Conservation (phyloP, 2,797 vertebrate genomes). For the Girardinus metallicus region DNA sequence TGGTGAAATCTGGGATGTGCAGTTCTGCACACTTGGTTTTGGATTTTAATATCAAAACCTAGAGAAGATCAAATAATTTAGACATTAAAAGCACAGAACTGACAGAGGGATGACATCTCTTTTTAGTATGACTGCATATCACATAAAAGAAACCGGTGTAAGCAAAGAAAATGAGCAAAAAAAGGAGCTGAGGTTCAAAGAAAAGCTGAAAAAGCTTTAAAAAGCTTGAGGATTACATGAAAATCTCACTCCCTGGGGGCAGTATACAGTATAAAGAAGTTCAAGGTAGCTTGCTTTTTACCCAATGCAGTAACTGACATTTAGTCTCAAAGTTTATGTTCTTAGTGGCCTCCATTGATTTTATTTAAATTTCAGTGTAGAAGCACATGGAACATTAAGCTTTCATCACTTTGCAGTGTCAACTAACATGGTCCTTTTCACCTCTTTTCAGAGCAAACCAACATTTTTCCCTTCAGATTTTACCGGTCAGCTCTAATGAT, state of each 20-base stretch:
- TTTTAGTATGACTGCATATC: background rate
- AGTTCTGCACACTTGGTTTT: background rate
- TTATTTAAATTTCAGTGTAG: background rate
- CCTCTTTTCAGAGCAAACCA: background rate
- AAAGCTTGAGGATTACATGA: background rate
- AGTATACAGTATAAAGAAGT: background rate
- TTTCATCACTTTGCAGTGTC: background rate
- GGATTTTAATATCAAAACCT: background rate
- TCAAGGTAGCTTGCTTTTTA: background rate
- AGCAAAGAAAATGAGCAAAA: background rate
- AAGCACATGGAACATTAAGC: background rate
- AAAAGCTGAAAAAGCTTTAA: background rate
- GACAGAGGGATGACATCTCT: background rate
- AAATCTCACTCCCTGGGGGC: background rate
- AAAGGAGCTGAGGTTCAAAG: background rate
- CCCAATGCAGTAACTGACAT: background rate
- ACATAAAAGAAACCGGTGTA: background rate
- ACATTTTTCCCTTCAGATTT: too few species aligned
- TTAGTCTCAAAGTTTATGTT: background rate
- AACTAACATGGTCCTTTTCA: background rate
- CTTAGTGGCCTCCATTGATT: background rate
- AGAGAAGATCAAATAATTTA: background rate
- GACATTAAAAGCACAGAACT: background rate
- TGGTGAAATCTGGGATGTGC: background rate
- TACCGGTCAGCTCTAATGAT: background rate